Conservation (phyloP, 92 coral and sea anemone species). For the Heliopora coerulea region DNA sequence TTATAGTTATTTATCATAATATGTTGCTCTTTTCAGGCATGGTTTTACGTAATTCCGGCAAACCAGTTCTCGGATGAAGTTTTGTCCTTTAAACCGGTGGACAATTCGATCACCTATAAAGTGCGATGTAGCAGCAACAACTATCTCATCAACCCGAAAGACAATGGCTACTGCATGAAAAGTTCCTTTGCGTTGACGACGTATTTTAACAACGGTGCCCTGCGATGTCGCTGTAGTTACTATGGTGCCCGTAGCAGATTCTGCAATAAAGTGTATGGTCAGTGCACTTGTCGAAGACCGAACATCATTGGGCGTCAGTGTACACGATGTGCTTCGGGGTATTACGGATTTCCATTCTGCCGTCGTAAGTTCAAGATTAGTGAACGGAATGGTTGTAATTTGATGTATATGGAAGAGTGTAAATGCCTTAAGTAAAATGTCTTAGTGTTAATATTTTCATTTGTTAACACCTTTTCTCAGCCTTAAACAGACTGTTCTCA, state of each 20-base stretch:
- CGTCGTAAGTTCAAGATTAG: slow-evolving; percentile 88
- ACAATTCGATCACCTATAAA: slow-evolving; percentile 63
- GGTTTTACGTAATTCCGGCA: slow-evolving; percentile 65
- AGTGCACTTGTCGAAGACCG: slow-evolving; percentile 67
- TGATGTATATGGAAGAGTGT: too few relatives aligned
- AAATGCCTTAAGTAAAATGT: too few relatives aligned
- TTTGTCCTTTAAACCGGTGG: slow-evolving; percentile 54
- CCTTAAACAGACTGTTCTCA: too few relatives aligned
- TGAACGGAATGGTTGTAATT: too few relatives aligned
- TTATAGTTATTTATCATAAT: too few relatives aligned
- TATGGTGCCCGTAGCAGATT: slow-evolving; percentile 62
- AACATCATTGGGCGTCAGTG: slow-evolving; percentile 84
- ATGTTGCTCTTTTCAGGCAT: too few relatives aligned
- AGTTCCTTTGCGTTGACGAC: slow-evolving; percentile 74
- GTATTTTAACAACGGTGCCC: slow-evolving; percentile 62
- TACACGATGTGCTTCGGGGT: slow-evolving; percentile 67
- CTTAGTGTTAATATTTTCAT: too few relatives aligned
- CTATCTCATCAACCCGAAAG: slow-evolving; percentile 57
- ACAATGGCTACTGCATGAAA: slow-evolving; percentile 53
- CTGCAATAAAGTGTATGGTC: slow-evolving; percentile 83
- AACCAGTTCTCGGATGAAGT: slow-evolving; percentile 55
- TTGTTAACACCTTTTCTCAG: too few relatives aligned
- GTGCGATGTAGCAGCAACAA: slow-evolving; percentile 70
- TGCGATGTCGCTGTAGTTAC: slow-evolving; percentile 68
- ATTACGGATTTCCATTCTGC: slow-evolving; percentile 86